Evolutionary conservation across 1,140 invertebrate species (phyloP), one percentile per base, ranked within the genome.

Genomic region (Drosophila guanche): DNA sequence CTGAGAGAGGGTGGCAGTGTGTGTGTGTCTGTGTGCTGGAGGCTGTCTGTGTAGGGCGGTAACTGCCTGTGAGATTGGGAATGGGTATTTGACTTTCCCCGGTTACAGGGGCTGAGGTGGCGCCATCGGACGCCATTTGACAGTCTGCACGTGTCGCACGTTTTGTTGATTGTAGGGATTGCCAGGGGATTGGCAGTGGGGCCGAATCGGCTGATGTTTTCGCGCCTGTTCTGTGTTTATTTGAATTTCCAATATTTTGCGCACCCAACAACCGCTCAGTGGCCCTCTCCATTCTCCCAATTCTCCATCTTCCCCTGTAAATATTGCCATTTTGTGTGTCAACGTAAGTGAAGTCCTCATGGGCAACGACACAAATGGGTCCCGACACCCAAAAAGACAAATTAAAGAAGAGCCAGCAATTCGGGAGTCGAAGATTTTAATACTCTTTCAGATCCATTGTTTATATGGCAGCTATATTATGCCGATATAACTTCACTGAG

Each of bases 251-350:
- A 75, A 75, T 75, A 67, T 58, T 54, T 50, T 62, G 61, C 27
- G 50, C 42, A 48, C 23, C 62, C 45, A 52, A 29, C 48, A 48
- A 54, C 70, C 53, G 51, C 42, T 73, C 54, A 58, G 14, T 14
- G 12, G 23, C 29, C 29, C 25, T 7, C 41, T n/a, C 40, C 27
- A 14, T 4, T 5, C 6, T 8, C 1, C 37, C 8, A 10, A 41
- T 48, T 22, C 25, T 12, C 23, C 47, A n/a, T 7, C 46, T 41
- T 40, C 37, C 40, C 42, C 60, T 67, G 71, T 57, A 75, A 75
- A 75, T 75, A 76, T 75, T 75, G 71, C 50, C 55, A 60, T 58
- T 59, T 75, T 50, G 71, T 66, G 45, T 76, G 71, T 68, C 72
- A 76, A 37, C 71, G 51, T 56, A 75, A 59, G 25, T 69, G 66